Conservation (phyloP, 2,888 invertebrate species). For the Bombylius major region DNA sequence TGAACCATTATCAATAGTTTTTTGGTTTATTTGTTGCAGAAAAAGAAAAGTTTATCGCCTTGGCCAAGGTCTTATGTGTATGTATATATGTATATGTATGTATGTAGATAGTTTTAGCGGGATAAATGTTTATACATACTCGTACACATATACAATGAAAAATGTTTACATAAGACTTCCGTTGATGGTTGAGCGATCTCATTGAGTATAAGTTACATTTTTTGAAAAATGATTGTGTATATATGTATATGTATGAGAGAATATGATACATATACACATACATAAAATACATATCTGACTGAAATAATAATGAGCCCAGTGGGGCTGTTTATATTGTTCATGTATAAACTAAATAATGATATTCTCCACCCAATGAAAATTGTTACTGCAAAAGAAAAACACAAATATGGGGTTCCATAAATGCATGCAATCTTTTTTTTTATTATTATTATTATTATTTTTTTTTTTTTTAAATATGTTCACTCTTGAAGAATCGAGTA, state of each 20-base stretch:
- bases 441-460: too few species aligned
- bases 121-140: background rate
- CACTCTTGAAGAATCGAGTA: constrained; percentile 13
- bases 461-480: constrained; percentile 4
- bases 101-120: background rate
- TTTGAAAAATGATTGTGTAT: background rate
- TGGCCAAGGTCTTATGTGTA: background rate
- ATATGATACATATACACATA: too few species aligned
- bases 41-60: background rate
- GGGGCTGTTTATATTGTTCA: constrained; percentile 1
- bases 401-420: background rate
- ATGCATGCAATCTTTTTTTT: constrained; percentile 6
- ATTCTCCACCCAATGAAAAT: background rate
- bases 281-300: too few species aligned
- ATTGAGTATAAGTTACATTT: background rate
- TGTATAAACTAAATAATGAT: background rate
- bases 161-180: background rate
- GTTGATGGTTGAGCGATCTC: background rate
- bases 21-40: background rate
- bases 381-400: background rate
- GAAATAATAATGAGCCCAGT: background rate
- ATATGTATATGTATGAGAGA: background rate
- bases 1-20: background rate
- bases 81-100: too few species aligned
- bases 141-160: too few species aligned